These are phyloP conservation scores for Nerophis lumbriciformis DNA, from an alignment of 2,113 vertebrate species.

Conservation along the genomic window DNA sequence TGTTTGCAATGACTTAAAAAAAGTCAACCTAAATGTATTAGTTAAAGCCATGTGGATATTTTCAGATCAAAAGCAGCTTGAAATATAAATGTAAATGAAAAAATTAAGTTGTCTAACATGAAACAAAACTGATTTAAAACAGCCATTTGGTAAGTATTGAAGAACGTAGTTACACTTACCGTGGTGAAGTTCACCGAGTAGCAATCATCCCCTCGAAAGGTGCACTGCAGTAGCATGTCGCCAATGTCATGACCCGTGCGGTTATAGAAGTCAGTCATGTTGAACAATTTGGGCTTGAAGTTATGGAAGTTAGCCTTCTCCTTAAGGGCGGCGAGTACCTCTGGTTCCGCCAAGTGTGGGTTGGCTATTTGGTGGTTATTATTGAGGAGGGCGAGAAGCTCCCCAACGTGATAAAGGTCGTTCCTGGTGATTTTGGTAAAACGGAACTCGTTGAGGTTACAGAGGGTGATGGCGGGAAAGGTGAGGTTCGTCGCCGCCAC, in stretches of 20 bases:
- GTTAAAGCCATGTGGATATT: no score
- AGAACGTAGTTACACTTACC: constrained; percentile 64
- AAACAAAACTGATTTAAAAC: no score
- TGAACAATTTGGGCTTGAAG: constrained; percentile 84
- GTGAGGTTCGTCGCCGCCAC: constrained; percentile 80
- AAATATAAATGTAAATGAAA: no score
- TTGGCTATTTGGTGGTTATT: constrained; percentile 79
- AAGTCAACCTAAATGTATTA: no score
- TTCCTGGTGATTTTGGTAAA: constrained; percentile 83
- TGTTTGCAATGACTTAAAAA: no score
- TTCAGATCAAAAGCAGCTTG: no score
- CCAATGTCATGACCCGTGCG: constrained; percentile 82
- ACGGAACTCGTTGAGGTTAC: constrained; percentile 87
- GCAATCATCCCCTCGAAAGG: constrained; percentile 78
- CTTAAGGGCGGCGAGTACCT: constrained; percentile 76
- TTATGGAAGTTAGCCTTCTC: constrained; percentile 83
- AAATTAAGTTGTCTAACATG: no score
- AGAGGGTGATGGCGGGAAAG: constrained; percentile 83
- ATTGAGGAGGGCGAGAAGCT: constrained; percentile 81
- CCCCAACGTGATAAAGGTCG: constrained; percentile 84
- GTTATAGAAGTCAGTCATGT: constrained; percentile 88
- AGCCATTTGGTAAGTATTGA: no score
- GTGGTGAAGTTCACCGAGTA: constrained; percentile 77
- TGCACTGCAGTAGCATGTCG: constrained; percentile 85
- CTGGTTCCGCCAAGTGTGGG: constrained; percentile 78